A percentile compares a stretch with the other conserved stretches of the same genome.
Conservation (phyloP, 2,888 invertebrate species). For the Scaptomyza polygonia region DNA sequence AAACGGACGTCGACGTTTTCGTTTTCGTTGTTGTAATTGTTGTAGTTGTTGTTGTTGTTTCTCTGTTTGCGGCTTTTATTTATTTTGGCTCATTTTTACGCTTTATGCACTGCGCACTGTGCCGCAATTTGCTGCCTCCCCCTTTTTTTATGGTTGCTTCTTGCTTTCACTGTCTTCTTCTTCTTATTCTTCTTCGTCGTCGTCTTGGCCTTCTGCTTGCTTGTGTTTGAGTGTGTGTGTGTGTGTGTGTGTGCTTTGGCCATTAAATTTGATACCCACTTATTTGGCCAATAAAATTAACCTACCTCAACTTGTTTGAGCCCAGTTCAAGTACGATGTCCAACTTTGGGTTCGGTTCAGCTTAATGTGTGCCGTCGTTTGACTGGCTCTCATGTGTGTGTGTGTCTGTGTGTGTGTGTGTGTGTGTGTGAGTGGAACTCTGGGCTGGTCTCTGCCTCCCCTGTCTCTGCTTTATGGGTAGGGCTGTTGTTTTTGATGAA, state of each 20-base stretch:
- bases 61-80: constrained; percentile 65
- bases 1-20: constrained; percentile 50
- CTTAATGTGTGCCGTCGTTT: constrained; percentile 54
- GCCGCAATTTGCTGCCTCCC: constrained; percentile 43
- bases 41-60: too few species aligned
- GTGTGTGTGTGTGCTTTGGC: constrained; percentile 35
- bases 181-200: constrained; percentile 8
- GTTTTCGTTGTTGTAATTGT: constrained; percentile 17
- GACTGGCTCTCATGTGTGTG: constrained; percentile 35
- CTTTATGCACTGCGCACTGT: constrained; percentile 70
- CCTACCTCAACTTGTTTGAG: constrained; percentile 75
- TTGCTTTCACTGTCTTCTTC: constrained; percentile 10
- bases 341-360: constrained; percentile 35
- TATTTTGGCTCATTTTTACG: constrained; percentile 76
- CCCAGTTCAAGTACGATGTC: constrained; percentile 46
- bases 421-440: constrained; percentile 7
- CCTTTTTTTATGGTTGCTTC: constrained; percentile 13
- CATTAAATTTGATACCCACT: constrained; percentile 81
- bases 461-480: constrained; percentile 15
- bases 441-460: constrained; percentile 21
- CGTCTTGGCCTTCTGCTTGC: constrained; percentile 22
- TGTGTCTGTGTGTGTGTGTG: constrained; percentile 1
- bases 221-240: constrained; percentile 3
- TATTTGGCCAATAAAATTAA: constrained; percentile 82
- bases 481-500: constrained; percentile 34